phyloP scores from a whole-genome alignment of 2,797 vertebrate genomes.

The Masticophis lateralis region DNA sequence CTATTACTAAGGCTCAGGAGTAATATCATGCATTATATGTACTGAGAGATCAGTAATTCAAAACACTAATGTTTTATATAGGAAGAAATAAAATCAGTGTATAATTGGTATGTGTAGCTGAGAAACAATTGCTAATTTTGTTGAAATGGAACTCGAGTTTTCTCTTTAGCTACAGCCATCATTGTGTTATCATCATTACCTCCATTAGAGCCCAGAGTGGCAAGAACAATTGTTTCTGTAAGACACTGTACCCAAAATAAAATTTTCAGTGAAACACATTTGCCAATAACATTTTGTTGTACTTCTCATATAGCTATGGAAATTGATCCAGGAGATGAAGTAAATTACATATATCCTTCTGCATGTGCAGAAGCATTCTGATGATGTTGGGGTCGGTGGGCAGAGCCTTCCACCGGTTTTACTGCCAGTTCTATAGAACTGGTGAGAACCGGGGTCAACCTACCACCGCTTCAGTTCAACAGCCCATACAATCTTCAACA shows the following conservation, averaged over 20 bases:
- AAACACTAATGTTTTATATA: not conserved
- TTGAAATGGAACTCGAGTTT: conserved; percentile 25
- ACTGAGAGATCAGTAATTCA: not conserved
- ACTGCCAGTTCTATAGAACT: too few species aligned
- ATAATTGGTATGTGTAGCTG: conserved; percentile 7
- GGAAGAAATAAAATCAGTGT: not conserved
- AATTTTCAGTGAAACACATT: conserved; percentile 34
- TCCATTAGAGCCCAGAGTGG: conserved; percentile 27
- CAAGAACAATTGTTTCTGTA: conserved; percentile 20
- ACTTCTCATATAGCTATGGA: not conserved
- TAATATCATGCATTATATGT: not conserved
- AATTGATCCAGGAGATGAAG: conserved; percentile 8
- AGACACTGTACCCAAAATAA: conserved; percentile 32
- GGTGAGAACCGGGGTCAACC: too few species aligned
- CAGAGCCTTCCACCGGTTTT: too few species aligned
- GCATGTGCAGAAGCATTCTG: too few species aligned
- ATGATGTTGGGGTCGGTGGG: too few species aligned
- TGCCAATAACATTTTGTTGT: conserved; percentile 24
- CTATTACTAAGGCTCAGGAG: not conserved
- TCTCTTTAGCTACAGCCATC: conserved; percentile 19
- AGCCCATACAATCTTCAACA: not conserved
- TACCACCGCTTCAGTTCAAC: not conserved
- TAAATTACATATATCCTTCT: not conserved
- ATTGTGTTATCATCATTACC: conserved; percentile 20
- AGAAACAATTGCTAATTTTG: not conserved